A percentile compares a stretch with the other conserved stretches of the same genome.
These are phyloP conservation scores for Mechanitis mazaeus DNA, from an alignment of 2,888 invertebrate genomes.

Conservation along the genomic window DNA sequence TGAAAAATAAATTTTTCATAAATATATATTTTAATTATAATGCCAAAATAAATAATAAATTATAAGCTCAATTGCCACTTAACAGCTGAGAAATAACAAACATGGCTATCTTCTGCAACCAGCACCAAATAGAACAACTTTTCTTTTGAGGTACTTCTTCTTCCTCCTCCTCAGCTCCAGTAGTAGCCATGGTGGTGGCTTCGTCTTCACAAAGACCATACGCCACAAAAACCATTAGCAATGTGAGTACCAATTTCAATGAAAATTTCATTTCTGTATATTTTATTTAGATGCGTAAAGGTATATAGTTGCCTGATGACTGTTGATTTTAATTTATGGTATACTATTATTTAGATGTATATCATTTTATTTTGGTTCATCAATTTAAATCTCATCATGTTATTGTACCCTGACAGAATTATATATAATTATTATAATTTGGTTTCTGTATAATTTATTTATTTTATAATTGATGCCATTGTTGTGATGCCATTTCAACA, in stretches of 20 bases:
- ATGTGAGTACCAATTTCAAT: constrained; percentile 35
- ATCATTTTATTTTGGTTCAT: constrained; percentile 14
- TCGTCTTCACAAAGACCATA: constrained; percentile 52
- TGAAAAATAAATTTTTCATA: no score
- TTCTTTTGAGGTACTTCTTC: constrained; percentile 58
- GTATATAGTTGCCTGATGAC: constrained; percentile 1
- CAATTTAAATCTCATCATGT: constrained; percentile 25
- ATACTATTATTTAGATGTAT: constrained; percentile 18
- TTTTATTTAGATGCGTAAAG: constrained; percentile 11
- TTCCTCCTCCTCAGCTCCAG: constrained; percentile 58
- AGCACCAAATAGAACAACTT: constrained; percentile 71
- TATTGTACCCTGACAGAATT: constrained; percentile 11
- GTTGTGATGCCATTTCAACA: no score
- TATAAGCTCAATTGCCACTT: constrained; percentile 41
- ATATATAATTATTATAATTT: not conserved
- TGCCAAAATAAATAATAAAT: constrained; percentile 9
- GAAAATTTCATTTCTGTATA: constrained; percentile 7
- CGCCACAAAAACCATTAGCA: constrained; percentile 41
- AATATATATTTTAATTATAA: no score
- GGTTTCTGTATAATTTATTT: not conserved
- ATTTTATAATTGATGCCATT: no score
- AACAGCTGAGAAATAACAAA: constrained; percentile 68
- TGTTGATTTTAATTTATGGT: constrained; percentile 13
- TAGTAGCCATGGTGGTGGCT: constrained; percentile 42
- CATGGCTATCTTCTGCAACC: constrained; percentile 73